Base-by-base conservation (phyloP, 2,888 invertebrate species). In the Limnephilus lunatus region DNA sequence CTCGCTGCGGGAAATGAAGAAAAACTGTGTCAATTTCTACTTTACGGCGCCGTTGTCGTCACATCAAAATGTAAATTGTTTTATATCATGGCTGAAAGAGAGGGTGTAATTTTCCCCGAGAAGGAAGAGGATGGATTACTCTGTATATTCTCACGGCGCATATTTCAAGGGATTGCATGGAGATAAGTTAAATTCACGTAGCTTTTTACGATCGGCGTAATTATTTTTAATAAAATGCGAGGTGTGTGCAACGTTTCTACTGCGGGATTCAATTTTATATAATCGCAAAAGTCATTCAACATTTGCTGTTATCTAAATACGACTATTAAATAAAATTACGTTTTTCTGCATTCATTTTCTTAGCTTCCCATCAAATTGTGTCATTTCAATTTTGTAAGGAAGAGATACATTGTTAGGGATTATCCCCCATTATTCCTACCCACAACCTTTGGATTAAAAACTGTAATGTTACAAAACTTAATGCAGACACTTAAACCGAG, bases 21-120 rank as follows among this genome's bases (percentile, higher is more conserved):
- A 93, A 93, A 93, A 93, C 92, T 93, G 93, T 93, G 93, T 93
- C 93, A 93, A 93, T 93, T 93, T 93, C 92, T 93, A 92, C 92
- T 93, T 93, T 93, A 93, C 86, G 92, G 92, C 89, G 68, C 80
- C 92, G 92, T 90, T 90, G 93, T 92, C 92, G 92, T 92, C 92
- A 90, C 92, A 93, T 93, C 92, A 93, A 93, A 92, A 93, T 93
- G 93, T 93, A 93, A 93, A 93, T 93, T 93, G 93, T 93, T 93
- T 93, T 92, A 93, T 92, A 90, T 91, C 92, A 90, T 85, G 68
- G 88, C 35, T 19, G 85, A 39, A 25, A 68, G 81, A 25, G 90
- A 86, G 30, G 48, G 90, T 12, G 82, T 30, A n/a, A 80, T 35
- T 39, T 30, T 32, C 32, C 85, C 32, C 32, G 35, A 82, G 39